Base-by-base conservation (phyloP, 1,140 invertebrate species). In the Cydia pomonella region DNA sequence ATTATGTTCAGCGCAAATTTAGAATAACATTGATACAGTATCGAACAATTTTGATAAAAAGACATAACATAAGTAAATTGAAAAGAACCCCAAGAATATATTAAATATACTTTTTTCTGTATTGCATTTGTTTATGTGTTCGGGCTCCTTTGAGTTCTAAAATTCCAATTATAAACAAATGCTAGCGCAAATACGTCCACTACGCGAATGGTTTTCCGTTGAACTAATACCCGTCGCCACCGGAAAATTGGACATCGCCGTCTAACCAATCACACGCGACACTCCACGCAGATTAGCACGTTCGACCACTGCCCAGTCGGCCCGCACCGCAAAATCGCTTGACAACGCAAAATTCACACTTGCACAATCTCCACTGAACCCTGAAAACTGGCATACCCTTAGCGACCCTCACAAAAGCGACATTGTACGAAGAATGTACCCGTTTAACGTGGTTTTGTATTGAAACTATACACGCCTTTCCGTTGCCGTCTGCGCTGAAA, bases 241-340 rank as follows among this genome's bases (percentile, higher is more conserved):
- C 89, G 91, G 91, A 92, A 92, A 92, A 92, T 92, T 92, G 91
- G 87, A 92, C 87, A 88, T 83, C 86, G 82, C 77, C 83, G 87
- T 87, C 86, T 87, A 88, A 80, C 89, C 91, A 92, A 92, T 92
- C 91, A 92, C 84, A 91, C 85, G 88, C 89, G 89, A 90, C 88
- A 90, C 88, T 89, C 91, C 80, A 87, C 87, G 87, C 88, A 90
- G 89, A 92, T 92, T 91, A 91, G 91, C 86, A 86, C 82, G 84
- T 82, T 88, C 84, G 82, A 80, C 84, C 82, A 80, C 85, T 82
- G 81, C 80, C 84, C 81, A 80, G 80, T 82, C 81, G 78, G 69
- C 74, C 72, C 79, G 76, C 76, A 84, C 83, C 77, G 76, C 81
- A 79, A 80, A 78, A 83, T 80, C 74, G 63, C 73, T 75, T 74